Percentiles rank a stretch among this genome's conserved stretches.
phyloP scores from a whole-genome alignment of 30 jellyfish, hydroid and myxozoan genomes.

The Haliclystus octoradiatus region DNA sequence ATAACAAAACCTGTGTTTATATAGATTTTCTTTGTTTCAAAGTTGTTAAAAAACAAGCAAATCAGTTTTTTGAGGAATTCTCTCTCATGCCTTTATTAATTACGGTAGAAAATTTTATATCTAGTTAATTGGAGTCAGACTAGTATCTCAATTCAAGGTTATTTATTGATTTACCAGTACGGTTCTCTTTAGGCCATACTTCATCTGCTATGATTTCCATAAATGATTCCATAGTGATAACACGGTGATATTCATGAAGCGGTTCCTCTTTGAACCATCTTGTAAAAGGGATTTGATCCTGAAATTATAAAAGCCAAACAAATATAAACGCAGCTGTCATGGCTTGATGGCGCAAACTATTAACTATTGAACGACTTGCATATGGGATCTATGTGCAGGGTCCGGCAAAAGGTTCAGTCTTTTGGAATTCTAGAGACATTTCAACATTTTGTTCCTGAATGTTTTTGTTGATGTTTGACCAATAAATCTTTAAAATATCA shows the following conservation, averaged over 20 bases:
- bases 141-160: not conserved
- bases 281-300: conserved; percentile 54
- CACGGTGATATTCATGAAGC: conserved; percentile 46
- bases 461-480: too few species aligned
- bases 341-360: not conserved
- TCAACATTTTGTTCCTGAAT: too few species aligned
- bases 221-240: conserved; percentile 68
- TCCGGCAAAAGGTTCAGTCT: too few species aligned
- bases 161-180: conserved; percentile 28
- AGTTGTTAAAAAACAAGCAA: too few species aligned
- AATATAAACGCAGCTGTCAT: not conserved
- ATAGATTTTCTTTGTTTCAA: too few species aligned
- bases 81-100: too few species aligned
- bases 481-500: too few species aligned
- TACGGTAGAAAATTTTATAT: not conserved
- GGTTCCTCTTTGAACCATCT: conserved; percentile 75
- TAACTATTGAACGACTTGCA: not conserved
- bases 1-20: too few species aligned
- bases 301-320: not conserved
- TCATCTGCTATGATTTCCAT: conserved; percentile 63
- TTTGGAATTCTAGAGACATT: too few species aligned
- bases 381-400: too few species aligned
- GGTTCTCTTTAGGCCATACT: conserved; percentile 66
- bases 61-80: too few species aligned
- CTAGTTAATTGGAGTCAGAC: not conserved